Percentiles rank a stretch among this genome's conserved stretches.
Conservation (phyloP, 2,113 vertebrate genomes). For the Crypturellus undulatus region DNA sequence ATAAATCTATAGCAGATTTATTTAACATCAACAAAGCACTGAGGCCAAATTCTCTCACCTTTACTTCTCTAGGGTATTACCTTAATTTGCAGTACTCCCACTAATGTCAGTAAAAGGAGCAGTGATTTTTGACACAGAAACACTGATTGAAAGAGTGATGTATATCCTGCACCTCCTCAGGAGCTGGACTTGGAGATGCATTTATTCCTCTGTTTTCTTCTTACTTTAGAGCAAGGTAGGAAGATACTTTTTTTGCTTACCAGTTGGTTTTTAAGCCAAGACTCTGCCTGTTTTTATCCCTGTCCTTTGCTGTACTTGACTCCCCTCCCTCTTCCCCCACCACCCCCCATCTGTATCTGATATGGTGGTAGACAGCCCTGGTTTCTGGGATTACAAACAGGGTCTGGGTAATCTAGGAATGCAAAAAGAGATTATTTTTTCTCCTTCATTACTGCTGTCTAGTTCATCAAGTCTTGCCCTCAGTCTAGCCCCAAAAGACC, state of each 20-base stretch:
- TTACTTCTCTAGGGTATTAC: neutral
- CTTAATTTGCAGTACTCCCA: neutral
- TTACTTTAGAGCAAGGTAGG: neutral
- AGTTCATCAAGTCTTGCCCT: fast-evolving
- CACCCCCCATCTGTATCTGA: neutral
- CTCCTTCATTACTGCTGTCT: neutral
- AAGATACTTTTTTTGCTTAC: neutral
- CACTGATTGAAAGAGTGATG: neutral
- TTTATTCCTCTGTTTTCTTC: neutral
- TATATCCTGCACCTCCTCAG: neutral
- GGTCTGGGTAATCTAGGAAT: neutral
- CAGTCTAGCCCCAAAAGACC: neutral
- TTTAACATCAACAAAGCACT: slow-evolving; percentile 12
- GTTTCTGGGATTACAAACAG: neutral
- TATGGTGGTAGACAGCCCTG: neutral
- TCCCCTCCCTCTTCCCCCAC: no score
- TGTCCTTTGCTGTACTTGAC: neutral
- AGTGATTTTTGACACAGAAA: neutral
- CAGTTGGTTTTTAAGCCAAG: neutral
- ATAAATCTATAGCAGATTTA: slow-evolving; percentile 6
- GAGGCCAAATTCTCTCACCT: neutral
- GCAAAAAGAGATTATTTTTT: neutral
- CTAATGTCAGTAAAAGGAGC: neutral
- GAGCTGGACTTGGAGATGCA: neutral
- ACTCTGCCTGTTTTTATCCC: neutral